Evolutionary conservation across 2,888 invertebrate genomes (phyloP).

Genomic region (Nemotelus pantherinus): DNA sequence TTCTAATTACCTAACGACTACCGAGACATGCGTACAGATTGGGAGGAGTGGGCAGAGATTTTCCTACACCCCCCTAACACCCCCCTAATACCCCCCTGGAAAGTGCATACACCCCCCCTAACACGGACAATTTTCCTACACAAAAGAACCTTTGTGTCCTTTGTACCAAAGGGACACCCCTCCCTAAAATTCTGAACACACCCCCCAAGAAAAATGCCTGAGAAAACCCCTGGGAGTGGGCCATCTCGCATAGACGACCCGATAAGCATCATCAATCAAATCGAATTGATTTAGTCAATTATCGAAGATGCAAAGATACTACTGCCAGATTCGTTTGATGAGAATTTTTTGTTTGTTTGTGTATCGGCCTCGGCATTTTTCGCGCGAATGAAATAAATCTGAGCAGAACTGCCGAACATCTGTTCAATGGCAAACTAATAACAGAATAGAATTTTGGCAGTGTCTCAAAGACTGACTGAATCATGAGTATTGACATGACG

Average conservation of each 20-base stretch:
- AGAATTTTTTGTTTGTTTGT: background rate
- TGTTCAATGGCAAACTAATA: conserved; percentile 27
- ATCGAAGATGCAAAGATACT: background rate
- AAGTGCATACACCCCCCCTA: no score
- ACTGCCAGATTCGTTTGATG: background rate
- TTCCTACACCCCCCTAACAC: no score
- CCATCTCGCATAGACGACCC: background rate
- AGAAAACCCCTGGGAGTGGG: background rate
- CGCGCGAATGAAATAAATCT: background rate
- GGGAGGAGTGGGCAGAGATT: background rate
- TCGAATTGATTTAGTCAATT: conserved; percentile 36
- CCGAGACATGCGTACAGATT: background rate
- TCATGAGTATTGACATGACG: background rate
- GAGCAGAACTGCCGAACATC: conserved; percentile 5
- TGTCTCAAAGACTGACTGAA: conserved; percentile 20
- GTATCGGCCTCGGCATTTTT: background rate
- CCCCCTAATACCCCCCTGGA: no score
- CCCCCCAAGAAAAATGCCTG: background rate
- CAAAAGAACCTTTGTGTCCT: no score
- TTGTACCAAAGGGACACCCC: no score
- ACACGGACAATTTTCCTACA: no score
- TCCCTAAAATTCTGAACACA: background rate
- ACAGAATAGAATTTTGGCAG: conserved; percentile 23
- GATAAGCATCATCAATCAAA: background rate
- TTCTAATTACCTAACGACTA: conserved; percentile 6